Percentiles rank a stretch among this genome's conserved stretches.
Evolutionary conservation across 2,888 invertebrate species (phyloP).

Genomic region (Folsomia candida): DNA sequence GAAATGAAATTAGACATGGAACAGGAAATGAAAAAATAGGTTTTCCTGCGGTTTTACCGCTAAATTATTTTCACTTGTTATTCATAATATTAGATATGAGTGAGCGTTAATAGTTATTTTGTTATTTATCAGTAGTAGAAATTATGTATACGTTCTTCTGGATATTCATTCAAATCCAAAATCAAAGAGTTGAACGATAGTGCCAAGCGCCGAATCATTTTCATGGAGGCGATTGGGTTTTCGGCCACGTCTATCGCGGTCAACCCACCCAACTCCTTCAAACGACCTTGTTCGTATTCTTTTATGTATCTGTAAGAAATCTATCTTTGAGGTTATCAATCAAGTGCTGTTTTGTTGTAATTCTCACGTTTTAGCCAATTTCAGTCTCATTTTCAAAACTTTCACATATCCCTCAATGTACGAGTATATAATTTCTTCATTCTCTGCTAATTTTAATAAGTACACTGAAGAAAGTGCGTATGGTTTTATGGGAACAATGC

Average conservation of each 20-base stretch:
- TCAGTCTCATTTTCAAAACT: not conserved
- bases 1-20: too few relatives aligned
- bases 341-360: not conserved
- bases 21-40: too few relatives aligned
- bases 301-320: too few relatives aligned
- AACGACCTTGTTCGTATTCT: not conserved
- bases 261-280: too few relatives aligned
- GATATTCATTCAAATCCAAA: not conserved
- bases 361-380: not conserved
- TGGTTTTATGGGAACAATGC: too few relatives aligned
- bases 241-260: not conserved
- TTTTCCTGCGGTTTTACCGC: too few relatives aligned
- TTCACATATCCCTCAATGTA: not conserved
- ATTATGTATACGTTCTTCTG: not conserved
- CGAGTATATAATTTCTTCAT: not conserved
- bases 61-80: too few relatives aligned
- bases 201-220: not conserved
- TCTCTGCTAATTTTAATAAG: not conserved
- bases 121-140: not conserved
- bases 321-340: too few relatives aligned
- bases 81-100: too few relatives aligned
- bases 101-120: not conserved
- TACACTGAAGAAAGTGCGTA: not conserved
- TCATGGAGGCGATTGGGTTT: not conserved
- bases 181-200: not conserved